Evolutionary conservation across 2,113 vertebrate species (phyloP).

Genomic region (Nerophis ophidion): DNA sequence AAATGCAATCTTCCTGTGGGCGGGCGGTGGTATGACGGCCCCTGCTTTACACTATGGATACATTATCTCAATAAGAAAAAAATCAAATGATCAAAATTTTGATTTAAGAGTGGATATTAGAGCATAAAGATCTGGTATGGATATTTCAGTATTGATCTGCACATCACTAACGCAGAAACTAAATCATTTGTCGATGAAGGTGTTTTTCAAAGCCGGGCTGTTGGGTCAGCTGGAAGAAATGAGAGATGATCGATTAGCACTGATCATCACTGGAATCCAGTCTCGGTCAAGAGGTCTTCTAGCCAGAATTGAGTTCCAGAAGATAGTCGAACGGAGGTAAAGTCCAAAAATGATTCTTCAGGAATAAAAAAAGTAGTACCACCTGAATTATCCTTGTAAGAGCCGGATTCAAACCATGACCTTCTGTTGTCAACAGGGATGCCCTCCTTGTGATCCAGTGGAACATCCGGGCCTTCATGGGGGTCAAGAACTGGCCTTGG

Average conservation of each 20-base stretch:
- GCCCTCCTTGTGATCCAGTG: conserved; percentile 82
- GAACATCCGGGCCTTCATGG: conserved; percentile 86
- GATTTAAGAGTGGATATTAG: too few relatives aligned
- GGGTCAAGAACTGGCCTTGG: conserved; percentile 86
- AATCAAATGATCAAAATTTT: too few relatives aligned
- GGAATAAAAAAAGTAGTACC: background rate
- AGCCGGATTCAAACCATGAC: background rate
- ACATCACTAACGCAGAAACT: background rate
- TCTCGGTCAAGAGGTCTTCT: conserved; percentile 77
- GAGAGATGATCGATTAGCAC: conserved; percentile 81
- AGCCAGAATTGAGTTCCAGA: conserved; percentile 82
- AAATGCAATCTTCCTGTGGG: too few relatives aligned
- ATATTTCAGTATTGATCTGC: too few relatives aligned
- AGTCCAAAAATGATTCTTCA: background rate
- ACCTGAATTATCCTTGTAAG: background rate
- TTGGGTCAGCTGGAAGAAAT: conserved; percentile 83
- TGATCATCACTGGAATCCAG: conserved; percentile 83
- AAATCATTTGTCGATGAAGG: conserved; percentile 30
- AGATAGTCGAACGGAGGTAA: conserved; percentile 82
- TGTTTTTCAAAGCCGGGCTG: conserved; percentile 80
- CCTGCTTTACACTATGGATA: too few relatives aligned
- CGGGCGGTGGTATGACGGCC: too few relatives aligned
- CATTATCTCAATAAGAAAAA: too few relatives aligned
- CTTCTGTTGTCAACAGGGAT: conserved; percentile 62
- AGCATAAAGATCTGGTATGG: too few relatives aligned